These are phyloP conservation scores for Drosophila aldrichi DNA, from an alignment of 2,888 invertebrate species.

Conservation along the genomic window DNA sequence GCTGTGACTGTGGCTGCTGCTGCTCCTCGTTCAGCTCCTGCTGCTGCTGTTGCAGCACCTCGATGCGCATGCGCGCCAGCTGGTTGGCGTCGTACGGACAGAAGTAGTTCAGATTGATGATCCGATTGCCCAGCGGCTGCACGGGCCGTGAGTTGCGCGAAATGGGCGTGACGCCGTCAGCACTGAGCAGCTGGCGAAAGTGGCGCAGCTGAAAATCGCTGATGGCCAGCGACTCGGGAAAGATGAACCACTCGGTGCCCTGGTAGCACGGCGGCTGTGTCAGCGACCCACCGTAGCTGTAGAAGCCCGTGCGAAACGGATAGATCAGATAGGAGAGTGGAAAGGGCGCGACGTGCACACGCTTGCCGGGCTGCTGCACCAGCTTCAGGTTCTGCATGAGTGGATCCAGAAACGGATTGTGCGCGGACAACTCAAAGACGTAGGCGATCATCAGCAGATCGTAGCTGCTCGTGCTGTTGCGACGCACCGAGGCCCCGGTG, in stretches of 20 bases:
- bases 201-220: conserved; percentile 86
- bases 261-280: conserved; percentile 88
- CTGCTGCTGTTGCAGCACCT: conserved; percentile 48
- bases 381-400: conserved; percentile 86
- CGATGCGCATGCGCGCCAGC: conserved; percentile 45
- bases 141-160: conserved; percentile 84
- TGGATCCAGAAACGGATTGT: conserved; percentile 87
- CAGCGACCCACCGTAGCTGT: conserved; percentile 87
- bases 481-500: conserved; percentile 63
- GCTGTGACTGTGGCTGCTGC: conserved; percentile 8
- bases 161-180: conserved; percentile 77
- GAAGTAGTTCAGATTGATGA: conserved; percentile 79
- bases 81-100: conserved; percentile 72
- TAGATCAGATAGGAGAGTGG: conserved; percentile 87
- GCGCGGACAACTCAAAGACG: conserved; percentile 86
- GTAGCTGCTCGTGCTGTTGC: conserved; percentile 78
- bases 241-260: conserved; percentile 88
- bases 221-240: conserved; percentile 87
- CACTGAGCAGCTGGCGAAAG: conserved; percentile 81
- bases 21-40: conserved; percentile 24
- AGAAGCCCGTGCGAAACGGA: conserved; percentile 86
- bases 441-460: conserved; percentile 86
- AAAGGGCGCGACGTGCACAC: conserved; percentile 86
- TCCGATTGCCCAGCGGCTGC: conserved; percentile 77
- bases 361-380: conserved; percentile 85